Percentiles rank a stretch among this genome's conserved stretches.
These are phyloP conservation scores for Plusia festucae DNA, from an alignment of 2,888 invertebrate genomes.

Conservation along the genomic window DNA sequence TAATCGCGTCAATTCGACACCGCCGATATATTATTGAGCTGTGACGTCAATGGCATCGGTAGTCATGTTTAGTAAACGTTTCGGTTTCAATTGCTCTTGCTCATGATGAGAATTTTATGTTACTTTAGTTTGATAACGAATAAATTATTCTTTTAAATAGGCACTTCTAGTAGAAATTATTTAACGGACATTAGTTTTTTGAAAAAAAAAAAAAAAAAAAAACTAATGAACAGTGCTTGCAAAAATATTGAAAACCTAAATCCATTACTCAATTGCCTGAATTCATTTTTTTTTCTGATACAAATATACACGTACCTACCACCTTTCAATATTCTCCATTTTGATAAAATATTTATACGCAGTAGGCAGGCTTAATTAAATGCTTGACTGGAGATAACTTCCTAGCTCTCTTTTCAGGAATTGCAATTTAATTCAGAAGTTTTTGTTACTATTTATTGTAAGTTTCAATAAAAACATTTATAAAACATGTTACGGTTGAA, in stretches of 20 bases:
- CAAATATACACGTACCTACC: no score
- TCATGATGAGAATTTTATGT: conserved; percentile 40
- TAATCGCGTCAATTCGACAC: conserved; percentile 54
- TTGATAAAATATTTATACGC: neutral
- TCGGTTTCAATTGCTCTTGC: conserved; percentile 45
- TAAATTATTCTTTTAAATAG: no score
- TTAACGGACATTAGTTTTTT: no score
- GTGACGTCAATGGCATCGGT: conserved; percentile 47
- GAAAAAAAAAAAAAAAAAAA: no score
- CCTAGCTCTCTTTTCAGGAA: neutral
- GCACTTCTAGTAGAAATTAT: no score
- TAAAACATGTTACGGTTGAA: neutral
- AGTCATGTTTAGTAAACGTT: conserved; percentile 23
- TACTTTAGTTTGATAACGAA: conserved; percentile 20
- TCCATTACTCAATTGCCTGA: no score
- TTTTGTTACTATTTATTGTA: neutral
- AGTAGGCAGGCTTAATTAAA: neutral
- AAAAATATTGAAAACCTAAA: no score
- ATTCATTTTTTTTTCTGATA: no score
- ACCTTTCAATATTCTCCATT: no score
- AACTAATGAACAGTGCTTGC: no score
- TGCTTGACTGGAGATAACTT: neutral
- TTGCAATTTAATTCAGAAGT: neutral
- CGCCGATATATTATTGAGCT: conserved; percentile 40
- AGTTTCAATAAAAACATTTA: neutral